Conservation (phyloP, 1,140 invertebrate genomes). For the Magallana gigas region DNA sequence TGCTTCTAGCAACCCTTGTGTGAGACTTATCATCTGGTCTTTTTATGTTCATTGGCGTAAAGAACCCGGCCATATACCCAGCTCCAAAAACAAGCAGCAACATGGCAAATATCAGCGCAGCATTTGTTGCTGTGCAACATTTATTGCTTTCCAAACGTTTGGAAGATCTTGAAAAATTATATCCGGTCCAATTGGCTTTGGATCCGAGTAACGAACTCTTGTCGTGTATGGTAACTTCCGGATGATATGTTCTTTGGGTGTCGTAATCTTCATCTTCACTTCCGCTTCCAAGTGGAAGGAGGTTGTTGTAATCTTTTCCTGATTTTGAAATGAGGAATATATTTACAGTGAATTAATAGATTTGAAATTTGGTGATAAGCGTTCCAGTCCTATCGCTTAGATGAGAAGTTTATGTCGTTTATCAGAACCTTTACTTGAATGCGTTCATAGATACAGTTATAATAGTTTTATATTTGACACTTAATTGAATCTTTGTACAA, state of each 20-base stretch:
- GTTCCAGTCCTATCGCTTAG: too few species aligned
- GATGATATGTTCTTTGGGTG: constrained; percentile 32
- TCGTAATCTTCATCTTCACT: constrained; percentile 61
- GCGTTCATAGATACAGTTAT: too few species aligned
- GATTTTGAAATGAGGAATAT: background rate
- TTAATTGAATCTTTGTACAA: too few species aligned
- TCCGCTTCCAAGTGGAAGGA: constrained; percentile 57
- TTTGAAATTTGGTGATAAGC: too few species aligned
- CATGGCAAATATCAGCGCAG: constrained; percentile 55
- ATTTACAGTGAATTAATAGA: too few species aligned
- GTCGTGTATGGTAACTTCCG: constrained; percentile 50
- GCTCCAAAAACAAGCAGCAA: constrained; percentile 58
- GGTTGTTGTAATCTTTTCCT: constrained; percentile 54
- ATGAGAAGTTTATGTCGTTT: too few species aligned
- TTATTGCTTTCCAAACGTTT: constrained; percentile 24
- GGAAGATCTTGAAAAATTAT: constrained; percentile 50
- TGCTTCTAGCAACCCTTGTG: constrained; percentile 45
- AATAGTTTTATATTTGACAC: too few species aligned
- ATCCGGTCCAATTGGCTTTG: constrained; percentile 51
- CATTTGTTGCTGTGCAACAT: constrained; percentile 60
- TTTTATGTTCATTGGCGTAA: constrained; percentile 54
- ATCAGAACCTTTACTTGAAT: too few species aligned
- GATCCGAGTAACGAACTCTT: constrained; percentile 44
- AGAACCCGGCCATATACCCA: constrained; percentile 65
- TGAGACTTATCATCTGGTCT: background rate